phyloP scores from a whole-genome alignment of 2,888 invertebrate species.

The Pachliopta kotzebuea region DNA sequence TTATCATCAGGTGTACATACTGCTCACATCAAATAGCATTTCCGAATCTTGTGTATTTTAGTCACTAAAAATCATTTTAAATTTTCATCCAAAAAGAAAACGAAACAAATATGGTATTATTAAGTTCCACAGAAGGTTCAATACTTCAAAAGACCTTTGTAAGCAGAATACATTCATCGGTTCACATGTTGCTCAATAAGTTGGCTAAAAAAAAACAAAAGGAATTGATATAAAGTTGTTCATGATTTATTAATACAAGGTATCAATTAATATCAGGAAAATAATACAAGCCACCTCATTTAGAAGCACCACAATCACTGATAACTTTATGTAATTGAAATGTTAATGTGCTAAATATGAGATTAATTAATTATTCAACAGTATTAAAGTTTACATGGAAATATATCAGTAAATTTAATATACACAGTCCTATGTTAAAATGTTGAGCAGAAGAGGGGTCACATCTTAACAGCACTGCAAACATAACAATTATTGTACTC shows the following conservation, averaged over 20 bases:
- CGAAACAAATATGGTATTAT: too few relatives aligned
- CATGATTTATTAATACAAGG: slow-evolving; percentile 30
- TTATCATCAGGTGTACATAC: too few relatives aligned
- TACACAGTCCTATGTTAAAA: slow-evolving; percentile 42
- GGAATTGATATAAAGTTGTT: slow-evolving; percentile 9
- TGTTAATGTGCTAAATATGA: slow-evolving; percentile 26
- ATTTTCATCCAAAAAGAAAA: too few relatives aligned
- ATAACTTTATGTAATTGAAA: slow-evolving; percentile 33
- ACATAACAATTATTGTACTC: slow-evolving; percentile 58
- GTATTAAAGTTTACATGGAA: slow-evolving; percentile 36
- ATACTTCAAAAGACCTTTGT: too few relatives aligned
- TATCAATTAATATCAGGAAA: slow-evolving; percentile 41
- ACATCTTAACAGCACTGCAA: slow-evolving; percentile 71
- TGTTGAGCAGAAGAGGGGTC: slow-evolving; percentile 54
- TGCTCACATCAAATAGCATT: too few relatives aligned
- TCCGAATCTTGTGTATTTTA: too few relatives aligned
- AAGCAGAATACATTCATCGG: too few relatives aligned
- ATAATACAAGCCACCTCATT: slow-evolving; percentile 60
- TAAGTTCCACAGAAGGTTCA: too few relatives aligned
- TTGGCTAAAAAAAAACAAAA: slow-evolving; percentile 1
- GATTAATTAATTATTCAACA: slow-evolving; percentile 27
- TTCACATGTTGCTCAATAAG: too few relatives aligned
- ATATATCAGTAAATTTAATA: slow-evolving; percentile 41
- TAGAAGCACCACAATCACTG: slow-evolving; percentile 55
- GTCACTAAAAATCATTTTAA: too few relatives aligned